Base-by-base conservation (phyloP, 2,113 vertebrate genomes). In the Dolichotis patagonum region DNA sequence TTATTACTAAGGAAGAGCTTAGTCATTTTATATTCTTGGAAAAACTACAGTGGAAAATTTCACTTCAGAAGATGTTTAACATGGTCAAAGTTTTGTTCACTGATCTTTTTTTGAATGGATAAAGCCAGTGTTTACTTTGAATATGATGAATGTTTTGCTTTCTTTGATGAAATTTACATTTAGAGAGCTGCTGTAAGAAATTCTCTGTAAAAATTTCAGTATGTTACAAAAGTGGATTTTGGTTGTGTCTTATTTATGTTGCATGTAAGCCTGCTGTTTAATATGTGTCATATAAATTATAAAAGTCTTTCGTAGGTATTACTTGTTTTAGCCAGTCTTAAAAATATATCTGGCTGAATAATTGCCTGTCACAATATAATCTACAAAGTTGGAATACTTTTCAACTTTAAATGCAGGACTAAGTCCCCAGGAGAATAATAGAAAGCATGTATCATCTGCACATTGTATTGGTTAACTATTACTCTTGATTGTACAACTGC, bases 301-400 rank as follows among this genome's bases (percentile, higher is more conserved):
- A 93, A 96, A 96, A 80, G 22, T 77, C 82, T 97, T 88, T 96
- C n/a, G 10, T 82, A 90, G 8, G 58, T 97, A 56, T 92, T 96
- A 58, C 65, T 96, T 98, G 88, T 96, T 69, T 97, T 92, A 96
- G 94, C 86, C n/a, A 90, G 87, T 95, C 43, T 96, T 97, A 91
- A 97, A 96, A 91, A 92, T 63, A 49, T 88, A 83, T 94, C 78
- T 92, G 67, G 67, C 10, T 96, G 96, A 97, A 82, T 95, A 97
- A 96, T 95, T 67, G n/a, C 84, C 28, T 97, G 60, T 67, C 69
- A 84, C 30, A 92, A 20, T 85, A 7, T 94, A 73, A 95, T 93
- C 81, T 91, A 71, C 77, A 95, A 94, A 97, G 63, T 17, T 54
- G 20, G 97, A 88, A 38, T 73, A 88, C 80, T 95, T 97, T 96